Base-by-base conservation (phyloP, 92 coral and sea anemone genomes). In the Siderastrea radians region DNA sequence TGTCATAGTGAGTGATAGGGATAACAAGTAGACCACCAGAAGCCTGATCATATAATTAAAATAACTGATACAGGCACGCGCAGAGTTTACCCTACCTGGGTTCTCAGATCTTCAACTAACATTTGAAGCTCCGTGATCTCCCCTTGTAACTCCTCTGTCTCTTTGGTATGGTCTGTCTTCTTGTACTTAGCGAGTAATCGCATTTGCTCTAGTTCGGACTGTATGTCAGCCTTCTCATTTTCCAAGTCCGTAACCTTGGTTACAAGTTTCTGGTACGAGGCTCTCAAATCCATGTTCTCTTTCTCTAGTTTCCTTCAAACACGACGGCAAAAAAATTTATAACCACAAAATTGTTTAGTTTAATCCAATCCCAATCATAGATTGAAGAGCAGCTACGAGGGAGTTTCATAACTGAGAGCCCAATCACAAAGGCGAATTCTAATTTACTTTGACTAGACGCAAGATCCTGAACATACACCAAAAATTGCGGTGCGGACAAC, bases 51-150 rank as follows among this genome's bases (percentile, higher is more conserved):
- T 26, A 26, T 26, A 26, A 26, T 26, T 26, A 26, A 26, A 26
- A 26, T 26, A 26, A 55, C 9, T 55, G 61, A 55, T 7, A 7
- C 61, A 7, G 1, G 12, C 61, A 3, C 12, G 61, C 61, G 12
- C 13, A 11, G 1, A n/a, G 3, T 46, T 44, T 38, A 15, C 6
- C 17, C 15, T 69, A 97, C 97, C 96, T 96, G 94, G 10, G 86
- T 91, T 67, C 94, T 93, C 52, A 97, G 85, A 71, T 97, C 99
- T 75, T 97, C 99, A 11, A 97, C 99, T 45, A 97, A 90, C 78
- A 97, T 73, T 83, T 97, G 99, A 57, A 97, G 85, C 81, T 97
- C 99, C 61, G 96, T 61, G 9, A 97, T 97, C 67, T 97, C 99
- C 5, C 93, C 91, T 52, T 97, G 97, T 48, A 97, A 89, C 38